Conservation (phyloP, 2,797 vertebrate species). For the Leptatherina wallacei region DNA sequence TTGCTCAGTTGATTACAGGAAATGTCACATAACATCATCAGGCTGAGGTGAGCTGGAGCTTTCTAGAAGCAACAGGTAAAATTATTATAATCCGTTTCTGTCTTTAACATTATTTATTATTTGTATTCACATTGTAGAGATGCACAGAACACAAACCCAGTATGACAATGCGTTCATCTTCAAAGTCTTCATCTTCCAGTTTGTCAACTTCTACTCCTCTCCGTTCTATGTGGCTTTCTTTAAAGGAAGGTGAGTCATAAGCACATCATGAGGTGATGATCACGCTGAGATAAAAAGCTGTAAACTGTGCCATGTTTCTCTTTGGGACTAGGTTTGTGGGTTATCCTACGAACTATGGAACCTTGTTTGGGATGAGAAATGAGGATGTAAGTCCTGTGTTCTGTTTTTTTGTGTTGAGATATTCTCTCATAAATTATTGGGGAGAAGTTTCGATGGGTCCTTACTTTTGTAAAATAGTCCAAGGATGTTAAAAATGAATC, state of each 20-base stretch:
- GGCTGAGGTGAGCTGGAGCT: not conserved
- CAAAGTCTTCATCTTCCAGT: conserved; percentile 90
- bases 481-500: not conserved
- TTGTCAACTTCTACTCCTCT: conserved; percentile 88
- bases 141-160: conserved; percentile 88
- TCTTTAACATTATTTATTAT: conserved; percentile 1
- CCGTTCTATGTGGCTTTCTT: conserved; percentile 89
- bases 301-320: not conserved
- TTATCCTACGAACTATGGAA: conserved; percentile 85
- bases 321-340: conserved; percentile 81
- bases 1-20: not conserved
- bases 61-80: not conserved
- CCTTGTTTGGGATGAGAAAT: conserved; percentile 85
- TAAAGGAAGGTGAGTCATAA: conserved; percentile 82
- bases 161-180: conserved; percentile 88
- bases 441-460: not conserved
- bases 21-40: not conserved
- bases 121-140: conserved; percentile 76
- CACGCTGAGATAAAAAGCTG: not conserved
- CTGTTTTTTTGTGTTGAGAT: not conserved
- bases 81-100: not conserved
- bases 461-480: not conserved
- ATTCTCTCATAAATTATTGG: no score
- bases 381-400: conserved; percentile 83
- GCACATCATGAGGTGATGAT: not conserved